Conservation (phyloP, 2,797 vertebrate species). For the Sebastes hubbsi region DNA sequence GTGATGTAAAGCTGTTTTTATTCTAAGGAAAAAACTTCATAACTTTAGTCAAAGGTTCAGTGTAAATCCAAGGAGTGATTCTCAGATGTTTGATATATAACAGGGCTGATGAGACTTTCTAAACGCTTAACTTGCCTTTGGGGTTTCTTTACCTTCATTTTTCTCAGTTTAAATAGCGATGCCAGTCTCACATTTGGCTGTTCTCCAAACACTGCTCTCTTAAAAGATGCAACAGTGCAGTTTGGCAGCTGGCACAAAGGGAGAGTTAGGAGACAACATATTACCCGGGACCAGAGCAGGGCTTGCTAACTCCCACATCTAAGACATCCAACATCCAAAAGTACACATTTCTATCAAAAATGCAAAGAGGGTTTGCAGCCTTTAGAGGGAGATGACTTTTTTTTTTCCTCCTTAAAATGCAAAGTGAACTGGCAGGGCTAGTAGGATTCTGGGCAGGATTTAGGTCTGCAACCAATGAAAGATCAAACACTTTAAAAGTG, state of each 20-base stretch:
- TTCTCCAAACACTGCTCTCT: constrained; percentile 43
- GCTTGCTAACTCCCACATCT: constrained; percentile 35
- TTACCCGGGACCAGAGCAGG: constrained; percentile 31
- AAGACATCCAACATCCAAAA: constrained; percentile 37
- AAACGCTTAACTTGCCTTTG: not conserved
- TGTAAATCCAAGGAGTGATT: not conserved
- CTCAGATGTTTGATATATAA: not conserved
- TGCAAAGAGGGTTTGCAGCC: constrained; percentile 39
- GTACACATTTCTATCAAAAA: constrained; percentile 52
- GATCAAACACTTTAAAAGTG: constrained; percentile 22
- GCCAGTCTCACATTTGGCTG: constrained; percentile 32
- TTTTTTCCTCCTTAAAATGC: not conserved
- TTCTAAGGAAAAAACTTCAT: not conserved
- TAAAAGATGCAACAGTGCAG: constrained; percentile 58
- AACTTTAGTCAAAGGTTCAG: not conserved
- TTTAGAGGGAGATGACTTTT: constrained; percentile 10
- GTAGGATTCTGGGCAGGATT: constrained; percentile 13
- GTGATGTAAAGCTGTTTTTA: not conserved
- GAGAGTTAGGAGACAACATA: constrained; percentile 33
- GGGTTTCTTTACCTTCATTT: constrained; percentile 22
- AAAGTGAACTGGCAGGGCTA: constrained; percentile 20
- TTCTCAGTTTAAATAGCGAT: not conserved
- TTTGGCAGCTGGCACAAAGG: constrained; percentile 50
- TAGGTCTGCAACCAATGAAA: not conserved
- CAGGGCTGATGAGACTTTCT: not conserved